Conservation (phyloP, 2,797 vertebrate species). For the Epinephelus coioides region DNA sequence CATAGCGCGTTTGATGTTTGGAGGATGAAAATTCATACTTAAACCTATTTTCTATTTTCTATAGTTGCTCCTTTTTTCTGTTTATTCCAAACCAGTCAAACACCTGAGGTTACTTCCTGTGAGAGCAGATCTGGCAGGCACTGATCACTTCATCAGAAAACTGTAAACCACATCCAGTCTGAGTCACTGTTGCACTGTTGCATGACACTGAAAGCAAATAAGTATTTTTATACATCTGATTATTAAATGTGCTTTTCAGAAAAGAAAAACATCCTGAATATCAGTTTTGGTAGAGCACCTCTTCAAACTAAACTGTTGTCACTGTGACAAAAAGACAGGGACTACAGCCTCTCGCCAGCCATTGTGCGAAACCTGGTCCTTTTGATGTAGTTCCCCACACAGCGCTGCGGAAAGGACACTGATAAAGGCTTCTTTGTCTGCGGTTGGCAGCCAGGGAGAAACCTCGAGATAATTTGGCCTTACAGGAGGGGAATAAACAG, state of each 20-base stretch:
- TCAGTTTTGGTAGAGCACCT: conserved; percentile 23
- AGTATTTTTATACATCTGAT: neutral
- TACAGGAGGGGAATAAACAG: conserved; percentile 41
- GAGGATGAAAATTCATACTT: no score
- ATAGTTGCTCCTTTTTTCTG: neutral
- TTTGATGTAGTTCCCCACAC: conserved; percentile 48
- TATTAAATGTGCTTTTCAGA: conserved; percentile 25
- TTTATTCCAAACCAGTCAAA: neutral
- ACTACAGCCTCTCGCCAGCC: conserved; percentile 18
- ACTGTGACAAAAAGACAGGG: conserved; percentile 39
- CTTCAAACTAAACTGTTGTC: conserved; percentile 45
- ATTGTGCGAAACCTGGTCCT: conserved; percentile 36
- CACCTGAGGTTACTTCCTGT: neutral
- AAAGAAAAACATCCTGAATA: conserved; percentile 7
- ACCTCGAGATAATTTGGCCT: conserved; percentile 54
- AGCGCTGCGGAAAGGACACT: conserved; percentile 48
- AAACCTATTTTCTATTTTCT: no score
- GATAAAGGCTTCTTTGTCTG: conserved; percentile 68
- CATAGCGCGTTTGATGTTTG: no score
- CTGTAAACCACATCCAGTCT: neutral
- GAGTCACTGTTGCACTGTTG: neutral
- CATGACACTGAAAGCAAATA: conserved; percentile 13
- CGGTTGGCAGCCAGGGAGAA: conserved; percentile 39
- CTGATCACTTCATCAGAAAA: neutral
- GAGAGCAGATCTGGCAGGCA: neutral